Evolutionary conservation across 2,113 vertebrate species (phyloP).

Genomic region (Hippocampus abdominalis): DNA sequence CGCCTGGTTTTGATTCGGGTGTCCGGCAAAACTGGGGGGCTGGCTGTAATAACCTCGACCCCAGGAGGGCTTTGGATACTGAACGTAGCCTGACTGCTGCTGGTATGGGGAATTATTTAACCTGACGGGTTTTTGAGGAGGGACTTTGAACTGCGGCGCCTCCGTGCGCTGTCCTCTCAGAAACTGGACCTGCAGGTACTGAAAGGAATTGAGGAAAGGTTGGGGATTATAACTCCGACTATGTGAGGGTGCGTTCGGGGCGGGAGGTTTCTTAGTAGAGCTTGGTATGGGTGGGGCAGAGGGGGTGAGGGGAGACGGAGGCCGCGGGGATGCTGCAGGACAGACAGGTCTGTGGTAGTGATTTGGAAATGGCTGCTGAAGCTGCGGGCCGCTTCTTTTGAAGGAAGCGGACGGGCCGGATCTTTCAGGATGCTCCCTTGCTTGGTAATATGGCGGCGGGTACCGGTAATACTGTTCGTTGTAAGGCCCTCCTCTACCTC

Average conservation of each 20-base stretch:
- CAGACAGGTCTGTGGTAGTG: constrained; percentile 30
- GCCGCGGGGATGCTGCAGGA: constrained; percentile 21
- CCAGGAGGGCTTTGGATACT: constrained; percentile 28
- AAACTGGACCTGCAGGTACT: constrained; percentile 70
- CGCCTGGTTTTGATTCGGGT: constrained; percentile 33
- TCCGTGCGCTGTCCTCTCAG: constrained; percentile 64
- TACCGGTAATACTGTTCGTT: constrained; percentile 61
- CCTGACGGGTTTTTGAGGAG: background rate
- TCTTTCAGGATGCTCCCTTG: constrained; percentile 42
- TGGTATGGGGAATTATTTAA: constrained; percentile 15
- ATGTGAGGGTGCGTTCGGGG: constrained; percentile 15
- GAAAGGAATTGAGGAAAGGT: constrained; percentile 36
- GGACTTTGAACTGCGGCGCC: constrained; percentile 54
- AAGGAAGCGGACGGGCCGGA: constrained; percentile 16
- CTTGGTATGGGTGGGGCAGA: constrained; percentile 32
- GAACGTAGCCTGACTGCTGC: constrained; percentile 31
- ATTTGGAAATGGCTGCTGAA: constrained; percentile 27
- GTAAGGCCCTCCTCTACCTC: constrained; percentile 74
- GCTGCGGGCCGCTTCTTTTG: constrained; percentile 25
- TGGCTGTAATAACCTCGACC: constrained; percentile 31
- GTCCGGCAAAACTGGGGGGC: constrained; percentile 9
- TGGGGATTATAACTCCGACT: background rate
- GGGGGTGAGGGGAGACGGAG: background rate
- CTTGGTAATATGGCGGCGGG: constrained; percentile 41
- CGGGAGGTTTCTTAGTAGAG: constrained; percentile 14